These are phyloP conservation scores for Heliconius ethilla DNA, from an alignment of 2,888 invertebrate genomes.

Conservation along the genomic window DNA sequence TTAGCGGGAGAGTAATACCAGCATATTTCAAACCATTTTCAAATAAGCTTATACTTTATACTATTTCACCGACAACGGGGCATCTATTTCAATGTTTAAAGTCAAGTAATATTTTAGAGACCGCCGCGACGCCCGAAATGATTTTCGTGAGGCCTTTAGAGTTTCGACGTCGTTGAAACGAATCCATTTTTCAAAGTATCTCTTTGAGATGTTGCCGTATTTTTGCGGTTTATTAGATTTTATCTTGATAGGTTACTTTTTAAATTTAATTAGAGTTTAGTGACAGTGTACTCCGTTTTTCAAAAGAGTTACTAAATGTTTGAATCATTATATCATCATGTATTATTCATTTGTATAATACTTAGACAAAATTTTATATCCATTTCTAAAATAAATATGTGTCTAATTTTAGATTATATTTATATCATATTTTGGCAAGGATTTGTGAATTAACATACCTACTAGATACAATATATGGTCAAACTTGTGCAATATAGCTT, in stretches of 20 bases:
- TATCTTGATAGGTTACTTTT: constrained; percentile 11
- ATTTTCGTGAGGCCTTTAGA: constrained; percentile 61
- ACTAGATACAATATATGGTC: too few species aligned
- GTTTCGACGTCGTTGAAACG: constrained; percentile 51
- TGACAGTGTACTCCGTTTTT: too few species aligned
- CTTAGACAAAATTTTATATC: too few species aligned
- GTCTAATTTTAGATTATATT: too few species aligned
- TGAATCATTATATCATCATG: too few species aligned
- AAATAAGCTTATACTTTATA: constrained; percentile 38
- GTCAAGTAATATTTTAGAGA: constrained; percentile 56
- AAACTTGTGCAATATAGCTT: too few species aligned
- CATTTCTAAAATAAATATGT: too few species aligned
- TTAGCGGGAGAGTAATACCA: constrained; percentile 35
- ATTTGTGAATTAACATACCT: too few species aligned
- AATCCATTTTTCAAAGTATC: constrained; percentile 71
- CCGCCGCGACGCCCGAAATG: constrained; percentile 54
- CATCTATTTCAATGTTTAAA: constrained; percentile 50
- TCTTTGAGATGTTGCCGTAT: constrained; percentile 42
- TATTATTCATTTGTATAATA: too few species aligned
- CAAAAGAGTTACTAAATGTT: too few species aligned
- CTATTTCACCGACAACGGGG: constrained; percentile 42
- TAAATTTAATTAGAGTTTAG: too few species aligned
- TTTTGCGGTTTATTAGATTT: constrained; percentile 49
- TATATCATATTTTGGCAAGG: too few species aligned
- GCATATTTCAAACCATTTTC: constrained; percentile 43